Evolutionary conservation across 2,797 vertebrate species (phyloP).

Genomic region (Centroberyx gerrardi): DNA sequence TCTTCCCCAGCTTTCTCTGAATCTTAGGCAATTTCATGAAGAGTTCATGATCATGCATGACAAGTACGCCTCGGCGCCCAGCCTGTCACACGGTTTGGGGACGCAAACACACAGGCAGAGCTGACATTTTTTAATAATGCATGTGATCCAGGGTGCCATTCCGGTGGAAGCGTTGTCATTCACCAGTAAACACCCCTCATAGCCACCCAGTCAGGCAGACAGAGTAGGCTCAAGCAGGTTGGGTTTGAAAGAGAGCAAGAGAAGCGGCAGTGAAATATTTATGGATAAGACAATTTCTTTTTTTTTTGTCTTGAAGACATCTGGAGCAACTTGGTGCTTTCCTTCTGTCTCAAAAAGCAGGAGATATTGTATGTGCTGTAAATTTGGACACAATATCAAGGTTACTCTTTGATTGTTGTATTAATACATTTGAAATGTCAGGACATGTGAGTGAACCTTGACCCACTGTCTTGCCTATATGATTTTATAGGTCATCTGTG

Average conservation of each 20-base stretch:
- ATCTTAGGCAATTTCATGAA: slow-evolving; percentile 35
- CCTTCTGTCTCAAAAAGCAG: background rate
- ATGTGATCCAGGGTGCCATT: slow-evolving; percentile 74
- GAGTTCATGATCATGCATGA: slow-evolving; percentile 57
- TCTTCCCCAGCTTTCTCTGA: slow-evolving; percentile 1
- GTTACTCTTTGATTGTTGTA: background rate
- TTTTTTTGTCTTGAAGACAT: slow-evolving; percentile 12
- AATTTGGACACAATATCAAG: background rate
- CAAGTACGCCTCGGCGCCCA: slow-evolving; percentile 30
- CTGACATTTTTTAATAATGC: slow-evolving; percentile 80
- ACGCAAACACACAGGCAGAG: slow-evolving; percentile 58
- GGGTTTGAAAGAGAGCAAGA: slow-evolving; percentile 2
- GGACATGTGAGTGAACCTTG: background rate
- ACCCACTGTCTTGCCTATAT: too few species aligned
- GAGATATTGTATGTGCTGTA: background rate
- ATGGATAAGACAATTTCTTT: slow-evolving; percentile 1
- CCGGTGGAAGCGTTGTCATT: slow-evolving; percentile 72
- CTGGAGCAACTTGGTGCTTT: background rate
- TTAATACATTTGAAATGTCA: background rate
- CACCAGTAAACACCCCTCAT: slow-evolving; percentile 65
- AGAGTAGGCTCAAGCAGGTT: slow-evolving; percentile 7
- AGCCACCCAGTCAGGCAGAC: slow-evolving; percentile 38
- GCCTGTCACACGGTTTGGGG: slow-evolving; percentile 38
- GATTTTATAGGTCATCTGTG: too few species aligned
- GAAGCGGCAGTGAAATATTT: slow-evolving; percentile 43